Evolutionary conservation across 2,113 vertebrate genomes (phyloP), one percentile per base, ranked within the genome.

Genomic region (Hippocampus zosterae): DNA sequence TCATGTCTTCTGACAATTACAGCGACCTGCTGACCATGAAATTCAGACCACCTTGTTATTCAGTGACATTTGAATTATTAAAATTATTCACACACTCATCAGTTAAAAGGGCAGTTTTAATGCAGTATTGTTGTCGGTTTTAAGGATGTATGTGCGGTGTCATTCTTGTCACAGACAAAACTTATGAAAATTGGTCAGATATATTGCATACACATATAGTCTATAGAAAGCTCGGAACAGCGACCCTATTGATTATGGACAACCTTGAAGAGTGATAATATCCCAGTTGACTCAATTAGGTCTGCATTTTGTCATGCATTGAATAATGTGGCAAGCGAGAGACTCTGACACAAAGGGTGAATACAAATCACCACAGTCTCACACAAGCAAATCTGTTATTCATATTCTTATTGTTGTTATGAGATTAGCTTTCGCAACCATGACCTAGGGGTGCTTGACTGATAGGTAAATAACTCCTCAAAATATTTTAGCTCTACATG

Each of bases 201-300:
- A 59, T 55, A 62, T 42, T 66, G 70, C 37, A 65, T 73, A 33
- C 75, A 55, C 23, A 23, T 59, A 16, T 0, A 29, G 11, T 25
- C 29, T 19, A 59, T 59, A 15, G 37, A 65, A 12, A 70, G 65
- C 69, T 60, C 50, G 44, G 19, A 56, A 25, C 46, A 67, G 56
- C 33, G 41, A 42, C 68, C 69, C 60, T 68, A 85, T 87, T 89
- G 81, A 76, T 88, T 88, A 33, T 68, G 73, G 79, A 82, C 63
- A 62, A 21, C 69, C 65, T 61, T 81, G 74, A 29, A 42, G 69
- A 73, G 61, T 69, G 63, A 81, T 71, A 61, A 16, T 74, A 76
- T 90, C 87, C 86, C 84, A 59, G 72, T 77, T 88, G 86, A 82
- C 85, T 90, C 76, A 84, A 87, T 90, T 87, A 90, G 65, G 65